Conservation (phyloP, 1,140 invertebrate species). For the Druon quercuslanigerum region DNA sequence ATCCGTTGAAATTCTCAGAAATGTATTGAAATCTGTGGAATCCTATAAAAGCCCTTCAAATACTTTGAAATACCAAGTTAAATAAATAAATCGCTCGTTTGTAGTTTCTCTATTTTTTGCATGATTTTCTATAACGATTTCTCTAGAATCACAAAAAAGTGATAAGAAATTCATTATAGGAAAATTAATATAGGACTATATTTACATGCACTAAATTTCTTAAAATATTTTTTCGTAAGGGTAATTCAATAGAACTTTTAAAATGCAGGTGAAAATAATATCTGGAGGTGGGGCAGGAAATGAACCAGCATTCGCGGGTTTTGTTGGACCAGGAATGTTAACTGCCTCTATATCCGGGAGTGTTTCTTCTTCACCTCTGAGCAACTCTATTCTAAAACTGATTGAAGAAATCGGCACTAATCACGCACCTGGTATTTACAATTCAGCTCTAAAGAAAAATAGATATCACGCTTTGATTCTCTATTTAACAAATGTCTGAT, state of each 20-base stretch:
- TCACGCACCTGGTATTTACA: conserved; percentile 46
- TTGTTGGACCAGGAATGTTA: conserved; percentile 82
- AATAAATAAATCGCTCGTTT: no score
- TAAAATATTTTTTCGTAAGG: no score
- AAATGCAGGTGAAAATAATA: conserved; percentile 77
- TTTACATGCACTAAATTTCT: no score
- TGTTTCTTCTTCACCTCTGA: conserved; percentile 70
- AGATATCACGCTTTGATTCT: conserved; percentile 8
- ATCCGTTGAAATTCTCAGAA: no score
- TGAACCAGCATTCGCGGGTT: conserved; percentile 80
- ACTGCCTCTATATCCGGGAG: conserved; percentile 81
- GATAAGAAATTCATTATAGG: no score
- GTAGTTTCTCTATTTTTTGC: no score
- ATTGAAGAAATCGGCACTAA: conserved; percentile 53
- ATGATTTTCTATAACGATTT: no score
- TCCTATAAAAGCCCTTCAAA: no score
- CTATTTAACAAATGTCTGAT: conserved; percentile 5
- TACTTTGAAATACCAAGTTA: no score
- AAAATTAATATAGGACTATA: no score
- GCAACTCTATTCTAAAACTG: conserved; percentile 51
- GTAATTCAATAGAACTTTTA: neutral
- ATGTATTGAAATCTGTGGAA: no score
- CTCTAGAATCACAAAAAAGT: no score
- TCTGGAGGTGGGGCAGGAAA: conserved; percentile 82
- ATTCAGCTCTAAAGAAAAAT: conserved; percentile 34